Evolutionary conservation across 2,888 invertebrate species (phyloP), one percentile per base, ranked within the genome.

Genomic region (Brachylomia viminalis): DNA sequence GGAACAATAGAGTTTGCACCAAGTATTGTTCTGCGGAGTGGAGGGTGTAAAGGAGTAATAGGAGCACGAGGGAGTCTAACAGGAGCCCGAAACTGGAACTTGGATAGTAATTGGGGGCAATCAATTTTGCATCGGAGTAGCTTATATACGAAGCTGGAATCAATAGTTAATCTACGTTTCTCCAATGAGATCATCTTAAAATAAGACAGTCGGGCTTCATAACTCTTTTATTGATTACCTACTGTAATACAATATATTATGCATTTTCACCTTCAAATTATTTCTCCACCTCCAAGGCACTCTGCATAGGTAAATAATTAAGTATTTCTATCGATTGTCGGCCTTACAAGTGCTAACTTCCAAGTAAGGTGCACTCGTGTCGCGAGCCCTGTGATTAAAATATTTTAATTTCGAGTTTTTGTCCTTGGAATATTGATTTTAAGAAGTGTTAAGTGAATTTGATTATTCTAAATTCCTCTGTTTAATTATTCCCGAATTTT

Each of bases 301-400:
- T 66, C 66, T 69, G 33, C 56, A 52, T 56, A 49, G 6, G 15
- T 10, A 10, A 75, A 42, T 33, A 59, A 23, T 54, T 13, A 56
- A 65, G 2, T 20, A 27, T 30, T 58, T 27, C 1, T 15, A 80
- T 80, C 80, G 80, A 80, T 80, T 61, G 20, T 75, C 80, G 56
- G 20, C 7, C 6, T 72, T 72, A 72, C 7, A 30, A 30, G 2
- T 17, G 15, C 27, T 27, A 30, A 1, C 5, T 15, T 56, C 54
- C 15, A 13, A 8, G 54, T n/a, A n/a, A 17, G 54, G 52, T 72
- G 58, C 65, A 79, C 38, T 66, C 66, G 78, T 66, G n/a, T 61
- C 27, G 49, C 7, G 33, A 33, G 64, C 7, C 45, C 27, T 56
- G 11, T 13, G 8, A 42, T 30, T 27, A 10, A n/a, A 54, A 27